These are phyloP conservation scores for Sphinx pinastri DNA, from an alignment of 2,888 invertebrate genomes.

Conservation along the genomic window DNA sequence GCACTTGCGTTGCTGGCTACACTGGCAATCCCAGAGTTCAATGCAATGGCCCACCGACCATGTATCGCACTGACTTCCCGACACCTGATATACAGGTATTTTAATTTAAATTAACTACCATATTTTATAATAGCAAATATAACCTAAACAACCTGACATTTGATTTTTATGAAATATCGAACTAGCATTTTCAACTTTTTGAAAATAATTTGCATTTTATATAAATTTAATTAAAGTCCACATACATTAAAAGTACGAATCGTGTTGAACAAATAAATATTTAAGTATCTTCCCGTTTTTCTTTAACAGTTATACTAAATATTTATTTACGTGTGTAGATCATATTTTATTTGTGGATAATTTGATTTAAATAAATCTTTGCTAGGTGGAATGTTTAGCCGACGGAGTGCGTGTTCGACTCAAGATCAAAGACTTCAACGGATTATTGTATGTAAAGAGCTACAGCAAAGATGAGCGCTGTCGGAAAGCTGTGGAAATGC, in stretches of 20 bases:
- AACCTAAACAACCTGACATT: too few species aligned
- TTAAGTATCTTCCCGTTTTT: too few species aligned
- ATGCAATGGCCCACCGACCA: constrained; percentile 84
- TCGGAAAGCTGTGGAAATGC: constrained; percentile 90
- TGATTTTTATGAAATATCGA: constrained; percentile 10
- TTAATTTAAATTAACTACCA: too few species aligned
- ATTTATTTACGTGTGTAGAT: too few species aligned
- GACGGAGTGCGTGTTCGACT: constrained; percentile 95
- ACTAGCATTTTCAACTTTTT: neutral
- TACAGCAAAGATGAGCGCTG: constrained; percentile 97
- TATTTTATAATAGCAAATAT: too few species aligned
- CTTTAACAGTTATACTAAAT: too few species aligned
- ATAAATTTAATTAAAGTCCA: too few species aligned
- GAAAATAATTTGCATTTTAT: too few species aligned
- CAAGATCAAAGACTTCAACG: constrained; percentile 92
- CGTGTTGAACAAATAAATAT: too few species aligned
- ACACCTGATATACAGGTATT: constrained; percentile 89
- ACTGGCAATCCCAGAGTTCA: constrained; percentile 89
- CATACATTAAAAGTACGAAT: too few species aligned
- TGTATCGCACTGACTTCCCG: constrained; percentile 91
- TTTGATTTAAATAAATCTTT: too few species aligned
- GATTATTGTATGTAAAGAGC: constrained; percentile 96
- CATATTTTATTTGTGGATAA: too few species aligned
- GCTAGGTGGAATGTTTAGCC: constrained; percentile 91
- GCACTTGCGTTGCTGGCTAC: constrained; percentile 90